Conservation (phyloP, 2,888 invertebrate genomes). For the Adineta ricciae region DNA sequence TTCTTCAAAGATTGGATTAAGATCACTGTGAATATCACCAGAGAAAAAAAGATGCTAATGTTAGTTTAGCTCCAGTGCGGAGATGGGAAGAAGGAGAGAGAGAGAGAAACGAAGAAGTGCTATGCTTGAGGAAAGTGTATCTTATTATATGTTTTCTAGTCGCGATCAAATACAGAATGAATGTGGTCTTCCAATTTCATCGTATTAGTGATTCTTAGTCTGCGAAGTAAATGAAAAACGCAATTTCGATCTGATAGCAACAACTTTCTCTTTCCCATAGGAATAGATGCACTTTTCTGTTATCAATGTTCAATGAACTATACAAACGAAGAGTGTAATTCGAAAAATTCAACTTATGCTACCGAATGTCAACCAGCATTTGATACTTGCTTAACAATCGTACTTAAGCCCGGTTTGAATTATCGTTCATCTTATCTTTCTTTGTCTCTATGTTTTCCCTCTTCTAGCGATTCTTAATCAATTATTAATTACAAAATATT, state of each 20-base stretch:
- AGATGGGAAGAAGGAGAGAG: background rate
- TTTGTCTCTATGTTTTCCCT: background rate
- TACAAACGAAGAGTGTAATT: conserved; percentile 9
- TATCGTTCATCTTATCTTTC: background rate
- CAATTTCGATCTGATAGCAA: too few species aligned
- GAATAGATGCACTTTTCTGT: background rate
- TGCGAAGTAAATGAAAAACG: background rate
- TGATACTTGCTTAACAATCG: background rate
- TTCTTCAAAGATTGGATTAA: background rate
- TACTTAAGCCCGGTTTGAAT: background rate
- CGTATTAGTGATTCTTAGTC: background rate
- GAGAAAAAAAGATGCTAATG: background rate
- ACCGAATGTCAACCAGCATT: conserved; percentile 19
- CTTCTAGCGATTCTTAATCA: background rate
- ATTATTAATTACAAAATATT: conserved; percentile 14
- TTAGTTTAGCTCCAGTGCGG: background rate
- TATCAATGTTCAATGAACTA: conserved; percentile 23
- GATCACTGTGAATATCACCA: background rate
- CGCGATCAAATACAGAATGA: background rate
- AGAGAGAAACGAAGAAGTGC: background rate
- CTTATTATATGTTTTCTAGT: background rate
- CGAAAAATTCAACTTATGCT: background rate
- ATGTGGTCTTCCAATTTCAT: background rate
- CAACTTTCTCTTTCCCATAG: too few species aligned
- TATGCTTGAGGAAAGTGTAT: background rate